Base-by-base conservation (phyloP, 2,113 vertebrate genomes). In the Hippocampus abdominalis region DNA sequence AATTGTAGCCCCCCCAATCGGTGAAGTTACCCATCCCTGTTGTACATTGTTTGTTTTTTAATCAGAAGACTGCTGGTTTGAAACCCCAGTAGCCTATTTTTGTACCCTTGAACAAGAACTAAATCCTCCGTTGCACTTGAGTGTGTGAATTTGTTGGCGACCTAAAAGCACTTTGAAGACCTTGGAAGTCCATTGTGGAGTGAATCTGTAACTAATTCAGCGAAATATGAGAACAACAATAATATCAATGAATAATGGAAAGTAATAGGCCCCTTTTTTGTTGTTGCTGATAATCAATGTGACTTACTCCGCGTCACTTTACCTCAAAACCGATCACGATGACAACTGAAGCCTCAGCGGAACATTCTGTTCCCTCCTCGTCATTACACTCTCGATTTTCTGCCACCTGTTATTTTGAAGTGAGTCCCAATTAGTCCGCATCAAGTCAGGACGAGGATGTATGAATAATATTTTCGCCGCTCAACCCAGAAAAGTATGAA, bases 391-490 rank as follows among this genome's bases (percentile, higher is more conserved):
- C 32, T 40, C 32, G 21, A 39, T 23, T 68, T 75, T 68, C n/a
- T 36, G 39, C 25, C 71, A 36, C 51, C 49, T 72, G 67, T 62
- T 70, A 54, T 75, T 51, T 68, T 21, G 11, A 53, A 61, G 25
- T 4, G 64, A 27, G 68, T 27, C 69, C 56, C n/a, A 63, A 54
- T 76, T 75, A 51, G 48, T 21, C 39, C 0, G 0, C 49, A 16
- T 83, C 39, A 69, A 72, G 64, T 53, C 20, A 25, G 15, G 32
- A 62, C 51, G 60, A 70, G 12, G 48, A 48, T n/a, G 44, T 3
- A 3, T 61, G 12, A 44, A 44, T 44, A 42, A 66, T 66, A 8
- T 51, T 56, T 32, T 32, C 29, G 5, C 29, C 29, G 29, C 29
- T 32, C 29, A 32, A 32, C 29, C 29, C 29, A 32, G 29, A 32